Conservation (phyloP, 2,113 vertebrate genomes). For the Mixornis gularis region DNA sequence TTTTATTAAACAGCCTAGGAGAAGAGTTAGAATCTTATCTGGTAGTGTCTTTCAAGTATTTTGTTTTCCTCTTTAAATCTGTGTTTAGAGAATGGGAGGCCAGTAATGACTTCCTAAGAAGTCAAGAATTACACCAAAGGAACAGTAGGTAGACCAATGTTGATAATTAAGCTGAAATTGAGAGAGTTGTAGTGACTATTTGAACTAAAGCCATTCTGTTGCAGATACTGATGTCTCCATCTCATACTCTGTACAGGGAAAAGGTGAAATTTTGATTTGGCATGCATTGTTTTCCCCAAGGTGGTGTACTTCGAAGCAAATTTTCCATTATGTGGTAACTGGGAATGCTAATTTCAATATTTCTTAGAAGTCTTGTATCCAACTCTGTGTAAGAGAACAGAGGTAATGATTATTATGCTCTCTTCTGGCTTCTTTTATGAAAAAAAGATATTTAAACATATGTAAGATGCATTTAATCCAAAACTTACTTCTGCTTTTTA, state of each 20-base stretch:
- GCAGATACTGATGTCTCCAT: background rate
- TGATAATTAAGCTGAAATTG: background rate
- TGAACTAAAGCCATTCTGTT: background rate
- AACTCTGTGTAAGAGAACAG: background rate
- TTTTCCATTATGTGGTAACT: background rate
- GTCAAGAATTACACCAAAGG: background rate
- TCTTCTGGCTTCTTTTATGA: background rate
- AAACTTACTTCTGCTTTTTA: background rate
- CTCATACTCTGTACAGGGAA: background rate
- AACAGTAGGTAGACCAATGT: background rate
- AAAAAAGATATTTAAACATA: background rate
- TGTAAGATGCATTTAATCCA: background rate
- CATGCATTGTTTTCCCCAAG: background rate
- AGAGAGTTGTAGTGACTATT: background rate
- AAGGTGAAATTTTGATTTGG: background rate
- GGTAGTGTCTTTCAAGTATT: background rate
- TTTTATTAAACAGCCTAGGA: background rate
- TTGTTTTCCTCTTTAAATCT: background rate
- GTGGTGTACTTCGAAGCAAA: background rate
- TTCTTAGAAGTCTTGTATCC: background rate
- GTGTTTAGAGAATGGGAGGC: background rate
- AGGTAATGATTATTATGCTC: background rate
- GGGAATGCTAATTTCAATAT: background rate
- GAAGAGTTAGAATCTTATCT: background rate
- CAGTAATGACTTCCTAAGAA: background rate